These are phyloP conservation scores for Physeter macrocephalus DNA, from an alignment of 2,113 vertebrate genomes.

Conservation along the genomic window DNA sequence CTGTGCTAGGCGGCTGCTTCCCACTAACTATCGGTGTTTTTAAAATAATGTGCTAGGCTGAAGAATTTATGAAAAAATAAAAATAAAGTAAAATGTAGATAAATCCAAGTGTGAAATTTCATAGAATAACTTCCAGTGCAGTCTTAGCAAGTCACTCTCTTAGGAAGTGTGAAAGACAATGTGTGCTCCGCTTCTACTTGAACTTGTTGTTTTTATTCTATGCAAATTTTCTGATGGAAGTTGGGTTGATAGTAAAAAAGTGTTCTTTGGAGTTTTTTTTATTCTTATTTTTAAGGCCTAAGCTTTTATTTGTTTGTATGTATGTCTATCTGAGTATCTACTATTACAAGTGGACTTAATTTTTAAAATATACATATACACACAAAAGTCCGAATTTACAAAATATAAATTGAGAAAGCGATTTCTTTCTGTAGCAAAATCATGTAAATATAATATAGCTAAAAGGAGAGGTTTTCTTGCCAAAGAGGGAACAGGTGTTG, in stretches of 20 bases:
- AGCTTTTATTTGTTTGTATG: not conserved
- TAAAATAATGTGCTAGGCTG: not conserved
- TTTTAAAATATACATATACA: not conserved
- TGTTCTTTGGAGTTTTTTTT: not conserved
- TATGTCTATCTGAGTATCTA: not conserved
- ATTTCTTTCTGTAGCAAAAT: not conserved
- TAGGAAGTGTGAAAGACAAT: not conserved
- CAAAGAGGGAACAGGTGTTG: not conserved
- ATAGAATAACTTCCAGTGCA: constrained; percentile 25
- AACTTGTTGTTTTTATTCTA: not conserved
- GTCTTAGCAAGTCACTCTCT: not conserved
- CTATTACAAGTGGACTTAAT: not conserved
- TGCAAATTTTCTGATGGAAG: not conserved
- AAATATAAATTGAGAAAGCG: not conserved
- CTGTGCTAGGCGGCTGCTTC: no score
- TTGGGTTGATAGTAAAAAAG: not conserved
- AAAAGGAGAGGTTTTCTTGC: not conserved
- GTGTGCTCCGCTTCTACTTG: not conserved
- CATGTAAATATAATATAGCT: not conserved
- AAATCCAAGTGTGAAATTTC: constrained; percentile 34
- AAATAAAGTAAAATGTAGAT: not conserved
- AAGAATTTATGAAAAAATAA: constrained; percentile 33
- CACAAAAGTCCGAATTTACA: not conserved
- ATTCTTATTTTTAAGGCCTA: not conserved
- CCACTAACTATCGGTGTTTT: not conserved